phyloP scores from a whole-genome alignment of 2,888 invertebrate species.

The Aspidiotus destructor region DNA sequence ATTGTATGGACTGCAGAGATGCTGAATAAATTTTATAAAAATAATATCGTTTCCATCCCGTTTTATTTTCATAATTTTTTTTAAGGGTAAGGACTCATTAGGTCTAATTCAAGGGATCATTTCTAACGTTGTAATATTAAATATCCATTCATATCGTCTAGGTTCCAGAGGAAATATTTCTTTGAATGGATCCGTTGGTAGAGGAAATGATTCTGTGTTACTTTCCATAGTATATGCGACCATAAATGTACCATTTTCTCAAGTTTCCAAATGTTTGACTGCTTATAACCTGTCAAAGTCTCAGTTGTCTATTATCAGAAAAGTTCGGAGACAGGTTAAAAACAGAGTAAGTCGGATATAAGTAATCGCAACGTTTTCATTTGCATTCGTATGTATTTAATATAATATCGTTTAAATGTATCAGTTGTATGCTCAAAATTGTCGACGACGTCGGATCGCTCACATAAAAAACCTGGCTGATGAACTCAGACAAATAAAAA shows the following conservation, averaged over 20 bases:
- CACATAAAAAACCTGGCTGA: conserved; percentile 27
- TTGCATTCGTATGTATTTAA: background rate
- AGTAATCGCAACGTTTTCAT: background rate
- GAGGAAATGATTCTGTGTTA: conserved; percentile 16
- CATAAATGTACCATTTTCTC: conserved; percentile 30
- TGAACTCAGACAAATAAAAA: conserved; percentile 24
- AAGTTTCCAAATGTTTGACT: conserved; percentile 24
- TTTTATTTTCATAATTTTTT: too few species aligned
- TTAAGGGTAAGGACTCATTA: too few species aligned
- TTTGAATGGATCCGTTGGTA: background rate
- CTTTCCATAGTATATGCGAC: conserved; percentile 25
- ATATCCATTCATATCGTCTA: background rate
- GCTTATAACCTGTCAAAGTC: conserved; percentile 26
- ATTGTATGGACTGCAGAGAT: too few species aligned
- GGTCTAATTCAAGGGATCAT: too few species aligned
- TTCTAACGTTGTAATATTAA: too few species aligned
- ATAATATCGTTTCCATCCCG: too few species aligned
- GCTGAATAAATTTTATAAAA: too few species aligned
- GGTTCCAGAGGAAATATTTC: background rate
- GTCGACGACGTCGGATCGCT: conserved; percentile 28
- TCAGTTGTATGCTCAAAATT: conserved; percentile 28
- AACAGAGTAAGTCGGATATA: conserved; percentile 20
- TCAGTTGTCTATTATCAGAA: conserved; percentile 20
- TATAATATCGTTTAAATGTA: background rate
- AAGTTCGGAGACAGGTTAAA: conserved; percentile 25